Percentiles rank a stretch among this genome's conserved stretches.
phyloP scores from a whole-genome alignment of 2,797 vertebrate genomes.

The Morus bassanus region DNA sequence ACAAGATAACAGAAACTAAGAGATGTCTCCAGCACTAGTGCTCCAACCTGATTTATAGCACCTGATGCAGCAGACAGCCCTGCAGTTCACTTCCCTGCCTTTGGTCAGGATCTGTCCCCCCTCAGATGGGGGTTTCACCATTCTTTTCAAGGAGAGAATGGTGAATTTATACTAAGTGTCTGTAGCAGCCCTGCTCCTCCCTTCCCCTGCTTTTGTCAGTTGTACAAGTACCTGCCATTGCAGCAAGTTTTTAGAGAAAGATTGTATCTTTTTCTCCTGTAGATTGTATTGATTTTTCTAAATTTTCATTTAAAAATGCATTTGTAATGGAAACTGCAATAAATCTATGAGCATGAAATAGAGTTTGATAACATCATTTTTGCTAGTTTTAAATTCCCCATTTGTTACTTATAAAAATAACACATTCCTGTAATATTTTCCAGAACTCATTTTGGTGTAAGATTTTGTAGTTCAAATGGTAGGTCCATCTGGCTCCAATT shows the following conservation, averaged over 20 bases:
- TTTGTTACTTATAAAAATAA: not conserved
- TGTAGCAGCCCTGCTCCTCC: not conserved
- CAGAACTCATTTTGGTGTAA: not conserved
- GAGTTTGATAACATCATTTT: not conserved
- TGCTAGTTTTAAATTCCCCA: not conserved
- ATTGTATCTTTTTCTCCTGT: not conserved
- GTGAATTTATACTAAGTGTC: not conserved
- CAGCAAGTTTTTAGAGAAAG: not conserved
- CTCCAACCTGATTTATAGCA: not conserved
- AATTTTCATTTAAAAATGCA: not conserved
- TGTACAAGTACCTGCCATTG: not conserved
- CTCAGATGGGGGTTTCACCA: not conserved
- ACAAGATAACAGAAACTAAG: not conserved
- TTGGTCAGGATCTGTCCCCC: not conserved
- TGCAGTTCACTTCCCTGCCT: not conserved
- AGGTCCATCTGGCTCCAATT: not conserved
- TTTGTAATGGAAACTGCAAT: not conserved
- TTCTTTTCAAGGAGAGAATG: not conserved
- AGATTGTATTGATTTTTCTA: not conserved
- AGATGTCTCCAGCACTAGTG: not conserved
- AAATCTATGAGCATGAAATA: not conserved
- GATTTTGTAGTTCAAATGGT: not conserved
- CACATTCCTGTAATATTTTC: not conserved
- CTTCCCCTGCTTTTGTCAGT: not conserved
- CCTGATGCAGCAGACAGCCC: not conserved